A percentile compares a stretch with the other conserved stretches of the same genome.
Conservation (phyloP, 2,113 vertebrate species). For the Alosa alosa region DNA sequence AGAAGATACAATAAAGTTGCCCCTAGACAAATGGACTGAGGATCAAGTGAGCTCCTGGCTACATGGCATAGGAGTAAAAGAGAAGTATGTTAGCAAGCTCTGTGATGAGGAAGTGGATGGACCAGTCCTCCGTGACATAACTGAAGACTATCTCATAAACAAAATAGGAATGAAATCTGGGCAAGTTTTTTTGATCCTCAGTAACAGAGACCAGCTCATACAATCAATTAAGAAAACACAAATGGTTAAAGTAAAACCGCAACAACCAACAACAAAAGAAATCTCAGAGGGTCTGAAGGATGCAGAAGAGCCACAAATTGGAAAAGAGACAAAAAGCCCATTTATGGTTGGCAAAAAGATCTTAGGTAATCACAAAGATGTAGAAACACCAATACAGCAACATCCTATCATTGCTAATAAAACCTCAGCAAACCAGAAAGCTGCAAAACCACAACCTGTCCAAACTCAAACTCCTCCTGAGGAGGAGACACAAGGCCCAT, state of each 20-base stretch:
- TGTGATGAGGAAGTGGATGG: conserved; percentile 74
- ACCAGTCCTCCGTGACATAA: conserved; percentile 57
- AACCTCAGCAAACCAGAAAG: not conserved
- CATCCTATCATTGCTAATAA: not conserved
- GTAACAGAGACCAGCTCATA: conserved; percentile 65
- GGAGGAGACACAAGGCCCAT: no score
- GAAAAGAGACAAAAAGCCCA: not conserved
- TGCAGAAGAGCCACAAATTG: not conserved
- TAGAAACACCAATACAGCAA: not conserved
- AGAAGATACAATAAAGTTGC: conserved; percentile 42
- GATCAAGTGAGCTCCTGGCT: conserved; percentile 74
- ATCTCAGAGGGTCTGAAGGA: not conserved
- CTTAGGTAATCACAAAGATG: not conserved
- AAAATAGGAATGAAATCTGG: conserved; percentile 70
- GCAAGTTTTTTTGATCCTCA: conserved; percentile 69
- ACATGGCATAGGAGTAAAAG: conserved; percentile 66
- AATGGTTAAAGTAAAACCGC: conserved; percentile 15
- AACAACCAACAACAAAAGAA: conserved; percentile 3
- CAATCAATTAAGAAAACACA: not conserved
- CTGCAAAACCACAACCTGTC: no score
- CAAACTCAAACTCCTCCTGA: no score
- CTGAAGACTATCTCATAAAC: conserved; percentile 65
- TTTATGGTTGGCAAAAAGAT: not conserved
- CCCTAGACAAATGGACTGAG: conserved; percentile 71
- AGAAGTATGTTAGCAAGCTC: conserved; percentile 66